A percentile compares a stretch with the other conserved stretches of the same genome.
These are phyloP conservation scores for Bothrops jararaca DNA, from an alignment of 2,113 vertebrate genomes.

Conservation along the genomic window DNA sequence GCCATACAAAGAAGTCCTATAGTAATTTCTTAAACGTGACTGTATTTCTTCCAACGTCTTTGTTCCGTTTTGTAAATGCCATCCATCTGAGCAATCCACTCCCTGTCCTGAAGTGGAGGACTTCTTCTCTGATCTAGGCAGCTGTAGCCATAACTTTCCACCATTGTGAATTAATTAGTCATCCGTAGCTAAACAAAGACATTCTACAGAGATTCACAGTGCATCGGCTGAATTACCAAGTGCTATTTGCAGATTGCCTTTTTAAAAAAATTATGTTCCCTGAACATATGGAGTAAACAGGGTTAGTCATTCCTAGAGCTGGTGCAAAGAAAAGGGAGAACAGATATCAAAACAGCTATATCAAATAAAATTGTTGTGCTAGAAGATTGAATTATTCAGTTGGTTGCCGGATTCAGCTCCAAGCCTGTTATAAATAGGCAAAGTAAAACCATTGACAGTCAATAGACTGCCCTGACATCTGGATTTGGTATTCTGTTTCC, in stretches of 20 bases:
- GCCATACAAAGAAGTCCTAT: conserved; percentile 22
- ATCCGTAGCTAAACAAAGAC: conserved; percentile 50
- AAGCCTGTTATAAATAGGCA: conserved; percentile 39
- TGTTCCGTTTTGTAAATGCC: conserved; percentile 23
- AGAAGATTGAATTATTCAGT: conserved; percentile 61
- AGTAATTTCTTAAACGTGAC: conserved; percentile 19
- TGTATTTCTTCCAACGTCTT: conserved; percentile 23
- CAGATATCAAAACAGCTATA: conserved; percentile 48
- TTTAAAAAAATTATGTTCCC: conserved; percentile 56
- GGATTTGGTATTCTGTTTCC: conserved; percentile 26
- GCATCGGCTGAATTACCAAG: conserved; percentile 45
- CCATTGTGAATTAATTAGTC: conserved; percentile 51
- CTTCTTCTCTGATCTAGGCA: conserved; percentile 47
- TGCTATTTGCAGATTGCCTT: conserved; percentile 55
- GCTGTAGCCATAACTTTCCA: conserved; percentile 46
- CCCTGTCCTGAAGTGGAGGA: conserved; percentile 20
- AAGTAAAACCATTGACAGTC: conserved; percentile 47
- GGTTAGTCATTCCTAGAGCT: neutral
- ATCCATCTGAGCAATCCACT: conserved; percentile 32
- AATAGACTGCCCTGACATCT: conserved; percentile 28
- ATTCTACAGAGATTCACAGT: conserved; percentile 40
- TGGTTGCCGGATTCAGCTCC: conserved; percentile 55
- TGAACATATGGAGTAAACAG: conserved; percentile 48
- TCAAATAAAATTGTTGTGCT: conserved; percentile 49
- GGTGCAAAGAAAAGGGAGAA: neutral